Evolutionary conservation across 2,113 vertebrate genomes (phyloP).

Genomic region (Barnardius zonarius): DNA sequence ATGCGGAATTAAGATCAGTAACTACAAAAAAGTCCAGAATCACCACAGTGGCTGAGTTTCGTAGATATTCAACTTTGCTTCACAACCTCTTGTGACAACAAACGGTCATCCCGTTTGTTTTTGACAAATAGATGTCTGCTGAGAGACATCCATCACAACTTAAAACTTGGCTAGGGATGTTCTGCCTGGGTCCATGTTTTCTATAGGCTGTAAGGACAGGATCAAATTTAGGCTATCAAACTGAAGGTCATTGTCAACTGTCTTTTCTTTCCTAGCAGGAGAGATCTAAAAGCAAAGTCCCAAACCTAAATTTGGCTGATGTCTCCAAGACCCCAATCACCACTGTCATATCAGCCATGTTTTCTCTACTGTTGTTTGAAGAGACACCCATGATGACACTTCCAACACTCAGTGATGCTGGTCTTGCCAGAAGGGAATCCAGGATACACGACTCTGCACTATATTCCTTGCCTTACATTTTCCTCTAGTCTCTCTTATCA

Average conservation of each 20-base stretch:
- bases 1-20: not conserved
- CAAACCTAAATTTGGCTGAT: not conserved
- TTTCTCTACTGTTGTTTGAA: not conserved
- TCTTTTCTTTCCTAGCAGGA: not conserved
- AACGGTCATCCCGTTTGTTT: not conserved
- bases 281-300: not conserved
- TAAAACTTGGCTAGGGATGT: not conserved
- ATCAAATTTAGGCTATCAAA: not conserved
- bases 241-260: not conserved
- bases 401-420: not conserved
- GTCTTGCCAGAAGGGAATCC: not conserved
- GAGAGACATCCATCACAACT: not conserved
- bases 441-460: not conserved
- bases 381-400: not conserved
- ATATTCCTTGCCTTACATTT: not conserved
- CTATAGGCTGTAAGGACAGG: not conserved
- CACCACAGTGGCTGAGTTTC: not conserved
- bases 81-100: not conserved
- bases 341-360: not conserved
- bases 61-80: not conserved
- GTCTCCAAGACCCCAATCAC: not conserved
- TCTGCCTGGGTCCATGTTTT: not conserved
- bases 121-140: not conserved
- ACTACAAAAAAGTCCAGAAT: not conserved
- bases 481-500: not conserved